phyloP scores from a whole-genome alignment of 2,113 vertebrate genomes.

The Pampusana beccarii region DNA sequence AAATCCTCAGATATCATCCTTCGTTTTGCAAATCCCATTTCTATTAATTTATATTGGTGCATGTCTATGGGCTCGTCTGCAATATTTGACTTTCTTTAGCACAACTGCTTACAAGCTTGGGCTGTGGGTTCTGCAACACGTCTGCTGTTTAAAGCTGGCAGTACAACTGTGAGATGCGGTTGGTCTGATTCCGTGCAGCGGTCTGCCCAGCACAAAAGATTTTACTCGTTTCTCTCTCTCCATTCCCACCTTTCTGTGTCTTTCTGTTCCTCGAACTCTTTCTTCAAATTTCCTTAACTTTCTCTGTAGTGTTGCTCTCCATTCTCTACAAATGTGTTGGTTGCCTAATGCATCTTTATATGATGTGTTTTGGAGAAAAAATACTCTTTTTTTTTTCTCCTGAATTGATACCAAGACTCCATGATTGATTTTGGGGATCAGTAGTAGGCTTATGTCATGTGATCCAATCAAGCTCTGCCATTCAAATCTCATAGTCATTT shows the following conservation, averaged over 20 bases:
- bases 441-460: neutral
- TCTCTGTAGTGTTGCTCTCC: neutral
- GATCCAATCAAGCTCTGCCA: neutral
- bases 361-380: neutral
- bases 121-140: neutral
- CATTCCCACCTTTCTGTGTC: neutral
- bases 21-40: neutral
- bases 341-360: neutral
- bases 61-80: neutral
- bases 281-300: neutral
- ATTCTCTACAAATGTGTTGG: neutral
- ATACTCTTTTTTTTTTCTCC: neutral
- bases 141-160: neutral
- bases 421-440: neutral
- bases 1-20: neutral
- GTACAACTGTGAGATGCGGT: neutral
- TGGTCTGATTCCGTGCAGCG: neutral
- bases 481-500: neutral
- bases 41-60: neutral
- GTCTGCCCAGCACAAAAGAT: neutral
- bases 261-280: neutral
- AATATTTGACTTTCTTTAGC: neutral
- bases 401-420: neutral
- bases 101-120: neutral
- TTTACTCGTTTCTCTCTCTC: neutral